Conservation (phyloP, 1,140 invertebrate genomes). For the Goniozus legneri region DNA sequence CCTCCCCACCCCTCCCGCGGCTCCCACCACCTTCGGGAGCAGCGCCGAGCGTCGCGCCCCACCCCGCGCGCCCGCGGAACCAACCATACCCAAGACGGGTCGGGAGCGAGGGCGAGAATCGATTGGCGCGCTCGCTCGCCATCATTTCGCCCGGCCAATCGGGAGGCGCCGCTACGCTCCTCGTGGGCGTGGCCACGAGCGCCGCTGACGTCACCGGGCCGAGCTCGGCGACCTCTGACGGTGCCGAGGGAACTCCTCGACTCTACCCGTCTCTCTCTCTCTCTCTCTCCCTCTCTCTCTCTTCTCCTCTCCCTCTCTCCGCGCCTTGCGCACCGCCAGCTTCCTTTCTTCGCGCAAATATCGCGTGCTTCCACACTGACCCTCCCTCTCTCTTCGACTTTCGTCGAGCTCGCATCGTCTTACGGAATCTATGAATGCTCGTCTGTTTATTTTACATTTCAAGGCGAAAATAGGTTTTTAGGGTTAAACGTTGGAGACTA, state of each 20-base stretch:
- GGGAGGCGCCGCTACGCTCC: constrained; percentile 9
- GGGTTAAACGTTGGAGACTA: too few species aligned
- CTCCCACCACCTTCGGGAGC: not conserved
- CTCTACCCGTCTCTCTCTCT: constrained; percentile 8
- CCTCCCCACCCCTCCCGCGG: constrained; percentile 10
- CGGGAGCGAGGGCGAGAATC: constrained; percentile 35
- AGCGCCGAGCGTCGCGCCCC: not conserved
- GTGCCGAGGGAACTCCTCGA: not conserved
- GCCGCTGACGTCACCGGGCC: constrained; percentile 34
- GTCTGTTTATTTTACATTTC: too few species aligned
- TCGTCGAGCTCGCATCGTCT: too few species aligned
- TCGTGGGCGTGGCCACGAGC: constrained; percentile 21
- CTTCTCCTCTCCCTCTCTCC: too few species aligned
- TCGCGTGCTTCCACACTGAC: too few species aligned
- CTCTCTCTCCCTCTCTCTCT: constrained; percentile 1
- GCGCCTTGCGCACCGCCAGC: not conserved
- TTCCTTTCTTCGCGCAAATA: not conserved
- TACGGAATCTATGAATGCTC: too few species aligned
- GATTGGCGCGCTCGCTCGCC: constrained; percentile 50
- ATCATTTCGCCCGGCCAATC: constrained; percentile 48
- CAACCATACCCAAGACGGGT: constrained; percentile 24
- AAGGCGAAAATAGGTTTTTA: too few species aligned
- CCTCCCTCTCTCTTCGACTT: too few species aligned
- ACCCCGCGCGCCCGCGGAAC: too few species aligned
- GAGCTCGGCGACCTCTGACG: constrained; percentile 36